Percentiles rank a stretch among this genome's conserved stretches.
Conservation (phyloP, 2,113 vertebrate species). For the Hippocampus comes region DNA sequence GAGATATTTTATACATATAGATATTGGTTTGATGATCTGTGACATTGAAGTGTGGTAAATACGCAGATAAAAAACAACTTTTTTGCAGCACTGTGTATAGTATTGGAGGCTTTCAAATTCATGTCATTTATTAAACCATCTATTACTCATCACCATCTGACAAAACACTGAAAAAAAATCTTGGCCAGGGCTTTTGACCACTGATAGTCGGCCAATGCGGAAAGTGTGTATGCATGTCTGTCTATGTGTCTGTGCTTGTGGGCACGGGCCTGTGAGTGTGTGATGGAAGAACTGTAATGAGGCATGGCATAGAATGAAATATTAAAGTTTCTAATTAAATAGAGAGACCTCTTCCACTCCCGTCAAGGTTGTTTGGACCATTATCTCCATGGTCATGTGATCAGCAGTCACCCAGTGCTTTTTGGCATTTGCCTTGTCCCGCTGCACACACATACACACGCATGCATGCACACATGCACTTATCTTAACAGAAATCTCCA, state of each 20-base stretch:
- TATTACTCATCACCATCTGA: not conserved
- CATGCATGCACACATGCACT: constrained; percentile 15
- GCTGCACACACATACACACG: constrained; percentile 33
- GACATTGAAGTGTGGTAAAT: not conserved
- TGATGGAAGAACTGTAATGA: constrained; percentile 75
- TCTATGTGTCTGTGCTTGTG: constrained; percentile 32
- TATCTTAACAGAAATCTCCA: constrained; percentile 24
- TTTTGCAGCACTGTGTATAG: not conserved
- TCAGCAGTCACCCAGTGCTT: constrained; percentile 66
- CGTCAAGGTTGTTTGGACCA: constrained; percentile 77
- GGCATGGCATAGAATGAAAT: constrained; percentile 74
- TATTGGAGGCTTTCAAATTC: not conserved
- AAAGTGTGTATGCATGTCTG: not conserved
- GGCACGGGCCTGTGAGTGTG: constrained; percentile 45
- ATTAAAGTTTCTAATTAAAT: constrained; percentile 81
- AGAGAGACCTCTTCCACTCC: constrained; percentile 71
- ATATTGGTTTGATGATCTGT: not conserved
- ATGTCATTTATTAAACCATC: not conserved
- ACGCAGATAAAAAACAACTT: not conserved
- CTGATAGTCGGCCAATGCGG: constrained; percentile 41
- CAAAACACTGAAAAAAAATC: not conserved
- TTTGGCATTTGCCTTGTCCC: constrained; percentile 57
- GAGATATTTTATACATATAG: not conserved
- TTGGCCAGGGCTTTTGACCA: constrained; percentile 13
- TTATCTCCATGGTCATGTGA: constrained; percentile 71